Conservation (phyloP, 1,140 invertebrate genomes). For the Catajapyx aquilonaris region DNA sequence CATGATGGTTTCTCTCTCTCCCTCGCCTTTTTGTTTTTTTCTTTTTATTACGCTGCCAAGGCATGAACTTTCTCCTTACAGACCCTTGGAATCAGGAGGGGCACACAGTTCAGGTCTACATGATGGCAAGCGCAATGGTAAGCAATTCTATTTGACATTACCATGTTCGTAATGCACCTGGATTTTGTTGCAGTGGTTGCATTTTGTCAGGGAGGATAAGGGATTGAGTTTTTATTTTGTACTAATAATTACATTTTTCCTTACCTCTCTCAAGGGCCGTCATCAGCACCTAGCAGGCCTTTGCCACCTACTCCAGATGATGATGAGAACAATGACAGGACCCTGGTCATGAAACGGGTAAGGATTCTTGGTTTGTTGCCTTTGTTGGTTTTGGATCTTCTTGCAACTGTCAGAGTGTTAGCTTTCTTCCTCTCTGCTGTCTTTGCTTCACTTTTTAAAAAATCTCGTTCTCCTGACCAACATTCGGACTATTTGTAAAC, state of each 20-base stretch:
- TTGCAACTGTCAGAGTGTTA: constrained; percentile 14
- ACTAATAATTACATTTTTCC: too few relatives aligned
- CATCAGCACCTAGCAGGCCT: constrained; percentile 57
- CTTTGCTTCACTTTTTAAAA: constrained; percentile 5
- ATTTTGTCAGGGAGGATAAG: too few relatives aligned
- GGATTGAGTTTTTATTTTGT: too few relatives aligned
- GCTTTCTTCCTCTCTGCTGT: constrained; percentile 14
- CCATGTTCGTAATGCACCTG: constrained; percentile 9
- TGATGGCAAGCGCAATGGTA: constrained; percentile 22
- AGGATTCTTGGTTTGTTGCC: constrained; percentile 23
- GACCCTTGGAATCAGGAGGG: constrained; percentile 33
- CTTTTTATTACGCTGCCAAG: constrained; percentile 12
- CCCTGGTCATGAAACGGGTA: constrained; percentile 75
- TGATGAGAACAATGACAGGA: constrained; percentile 65
- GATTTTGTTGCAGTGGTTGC: background rate
- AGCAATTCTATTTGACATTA: background rate
- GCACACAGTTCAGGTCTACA: constrained; percentile 24
- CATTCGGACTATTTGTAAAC: too few relatives aligned
- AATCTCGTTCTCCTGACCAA: too few relatives aligned
- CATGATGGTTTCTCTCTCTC: constrained; percentile 10
- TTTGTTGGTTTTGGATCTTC: constrained; percentile 15
- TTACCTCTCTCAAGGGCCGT: too few relatives aligned
- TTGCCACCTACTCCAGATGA: constrained; percentile 83
- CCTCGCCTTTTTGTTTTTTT: constrained; percentile 10
- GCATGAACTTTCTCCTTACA: constrained; percentile 67